Conservation (phyloP, 2,797 vertebrate genomes). For the Gallirallus australis region DNA sequence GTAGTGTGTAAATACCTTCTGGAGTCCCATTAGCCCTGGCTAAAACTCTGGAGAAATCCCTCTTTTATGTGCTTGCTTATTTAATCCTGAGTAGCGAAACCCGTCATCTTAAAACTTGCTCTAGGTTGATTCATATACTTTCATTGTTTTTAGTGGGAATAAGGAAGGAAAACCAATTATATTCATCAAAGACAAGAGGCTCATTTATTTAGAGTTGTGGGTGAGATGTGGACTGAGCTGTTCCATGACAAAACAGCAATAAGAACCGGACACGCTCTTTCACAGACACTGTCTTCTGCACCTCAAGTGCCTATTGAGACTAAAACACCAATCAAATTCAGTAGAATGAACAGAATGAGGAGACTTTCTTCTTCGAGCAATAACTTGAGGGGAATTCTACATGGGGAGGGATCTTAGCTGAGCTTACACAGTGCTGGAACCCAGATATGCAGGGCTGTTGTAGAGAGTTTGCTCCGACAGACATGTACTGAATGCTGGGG, state of each 20-base stretch:
- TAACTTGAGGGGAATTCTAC: neutral
- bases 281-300: neutral
- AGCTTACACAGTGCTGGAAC: neutral
- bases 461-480: neutral
- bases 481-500: fast-evolving
- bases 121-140: too few species aligned
- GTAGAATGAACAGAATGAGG: neutral
- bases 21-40: neutral
- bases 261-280: neutral
- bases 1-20: neutral
- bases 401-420: neutral
- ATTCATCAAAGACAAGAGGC: neutral
- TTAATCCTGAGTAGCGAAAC: neutral
- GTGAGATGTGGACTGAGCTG: neutral
- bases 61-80: neutral
- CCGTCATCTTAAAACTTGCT: neutral
- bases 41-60: neutral
- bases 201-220: neutral
- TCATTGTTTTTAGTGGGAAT: too few species aligned
- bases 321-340: neutral
- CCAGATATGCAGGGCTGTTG: neutral
- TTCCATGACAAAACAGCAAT: neutral
- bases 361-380: neutral
- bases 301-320: neutral
- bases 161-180: neutral